Conservation (phyloP, 2,797 vertebrate genomes). For the Danio albolineatus region DNA sequence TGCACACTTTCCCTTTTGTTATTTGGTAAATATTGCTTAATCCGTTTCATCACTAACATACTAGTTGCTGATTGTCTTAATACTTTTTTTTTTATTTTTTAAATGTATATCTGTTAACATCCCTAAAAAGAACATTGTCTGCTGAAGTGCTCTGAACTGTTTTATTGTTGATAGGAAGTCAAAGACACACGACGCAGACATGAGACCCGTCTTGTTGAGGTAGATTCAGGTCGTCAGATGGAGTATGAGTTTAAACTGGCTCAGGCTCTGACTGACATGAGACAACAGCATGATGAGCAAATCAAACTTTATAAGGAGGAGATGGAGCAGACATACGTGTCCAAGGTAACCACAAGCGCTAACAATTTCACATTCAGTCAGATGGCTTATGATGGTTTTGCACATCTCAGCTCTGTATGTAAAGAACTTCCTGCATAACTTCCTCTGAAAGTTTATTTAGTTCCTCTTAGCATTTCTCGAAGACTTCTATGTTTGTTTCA, state of each 20-base stretch:
- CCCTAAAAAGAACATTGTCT: background rate
- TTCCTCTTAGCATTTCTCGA: constrained; percentile 50
- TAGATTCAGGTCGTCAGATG: constrained; percentile 83
- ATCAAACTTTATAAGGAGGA: constrained; percentile 87
- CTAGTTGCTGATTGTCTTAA: no score
- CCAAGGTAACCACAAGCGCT: constrained; percentile 76
- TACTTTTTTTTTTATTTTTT: no score
- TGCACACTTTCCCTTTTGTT: no score
- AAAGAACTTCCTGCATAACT: background rate
- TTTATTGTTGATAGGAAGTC: constrained; percentile 80
- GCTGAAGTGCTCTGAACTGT: constrained; percentile 1
- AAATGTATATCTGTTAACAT: background rate
- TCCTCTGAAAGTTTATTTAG: background rate
- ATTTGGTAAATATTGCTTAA: no score
- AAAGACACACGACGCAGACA: constrained; percentile 84
- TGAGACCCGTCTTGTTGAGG: constrained; percentile 83
- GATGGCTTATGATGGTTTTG: background rate
- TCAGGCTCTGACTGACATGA: constrained; percentile 84
- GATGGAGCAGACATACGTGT: constrained; percentile 83
- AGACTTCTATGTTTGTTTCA: constrained; percentile 66
- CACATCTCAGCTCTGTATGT: background rate
- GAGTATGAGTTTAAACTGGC: constrained; percentile 89
- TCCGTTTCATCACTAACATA: no score
- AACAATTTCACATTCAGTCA: background rate
- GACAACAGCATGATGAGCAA: constrained; percentile 86